Evolutionary conservation across 2,888 invertebrate genomes (phyloP).

Genomic region (Stenotaenia linearis): DNA sequence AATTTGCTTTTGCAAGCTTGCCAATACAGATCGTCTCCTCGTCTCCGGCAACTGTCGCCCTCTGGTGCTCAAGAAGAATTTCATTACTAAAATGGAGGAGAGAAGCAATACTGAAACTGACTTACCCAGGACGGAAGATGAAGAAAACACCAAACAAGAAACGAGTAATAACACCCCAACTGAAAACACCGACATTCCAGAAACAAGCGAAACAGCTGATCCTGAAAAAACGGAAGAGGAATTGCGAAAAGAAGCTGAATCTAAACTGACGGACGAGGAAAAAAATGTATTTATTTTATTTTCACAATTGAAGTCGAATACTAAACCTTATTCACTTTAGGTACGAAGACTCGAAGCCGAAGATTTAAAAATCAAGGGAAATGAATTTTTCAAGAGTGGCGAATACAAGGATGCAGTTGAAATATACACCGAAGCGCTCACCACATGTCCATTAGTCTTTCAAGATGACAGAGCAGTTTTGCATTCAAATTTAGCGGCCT

Average conservation of each 20-base stretch:
- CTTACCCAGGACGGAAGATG: neutral
- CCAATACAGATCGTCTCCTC: no score
- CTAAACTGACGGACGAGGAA: neutral
- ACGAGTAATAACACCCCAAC: neutral
- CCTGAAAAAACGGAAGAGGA: neutral
- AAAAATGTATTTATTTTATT: no score
- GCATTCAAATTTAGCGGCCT: conserved; percentile 5
- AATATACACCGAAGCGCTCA: neutral
- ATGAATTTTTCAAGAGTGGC: neutral
- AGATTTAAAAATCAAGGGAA: neutral
- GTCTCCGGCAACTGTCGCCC: neutral
- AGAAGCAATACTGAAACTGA: neutral
- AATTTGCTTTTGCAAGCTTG: no score
- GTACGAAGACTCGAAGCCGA: neutral
- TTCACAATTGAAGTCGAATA: no score
- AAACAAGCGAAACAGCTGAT: neutral
- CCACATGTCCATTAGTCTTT: neutral
- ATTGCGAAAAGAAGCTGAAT: neutral
- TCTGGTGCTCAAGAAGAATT: neutral
- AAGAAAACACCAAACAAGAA: neutral
- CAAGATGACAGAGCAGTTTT: neutral
- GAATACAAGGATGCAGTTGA: neutral
- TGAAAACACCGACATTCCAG: conserved; percentile 3
- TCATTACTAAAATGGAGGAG: neutral
- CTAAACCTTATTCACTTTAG: neutral